These are phyloP conservation scores for Gorilla gorilla DNA, from an alignment of 2,113 vertebrate genomes.

Conservation along the genomic window DNA sequence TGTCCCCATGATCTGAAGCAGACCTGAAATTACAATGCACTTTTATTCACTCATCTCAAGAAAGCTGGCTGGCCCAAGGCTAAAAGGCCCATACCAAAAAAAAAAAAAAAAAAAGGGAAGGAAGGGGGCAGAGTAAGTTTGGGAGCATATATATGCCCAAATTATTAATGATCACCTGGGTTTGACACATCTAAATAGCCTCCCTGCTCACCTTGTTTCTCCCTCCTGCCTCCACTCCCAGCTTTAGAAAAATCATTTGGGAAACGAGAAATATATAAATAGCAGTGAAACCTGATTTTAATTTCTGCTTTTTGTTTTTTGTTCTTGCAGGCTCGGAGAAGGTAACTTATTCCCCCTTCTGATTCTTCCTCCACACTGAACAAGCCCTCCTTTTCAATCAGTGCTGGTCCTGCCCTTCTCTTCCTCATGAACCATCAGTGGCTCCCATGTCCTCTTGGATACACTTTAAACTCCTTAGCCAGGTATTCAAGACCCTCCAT, in stretches of 20 bases:
- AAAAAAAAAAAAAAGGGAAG: no score
- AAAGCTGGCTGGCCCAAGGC: neutral
- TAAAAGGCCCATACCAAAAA: neutral
- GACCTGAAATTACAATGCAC: neutral
- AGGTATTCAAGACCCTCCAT: neutral
- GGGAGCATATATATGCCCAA: neutral
- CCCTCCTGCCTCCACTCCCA: neutral
- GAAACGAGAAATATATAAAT: neutral
- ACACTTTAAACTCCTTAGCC: neutral
- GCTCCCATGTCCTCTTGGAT: neutral
- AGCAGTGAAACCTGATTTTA: neutral
- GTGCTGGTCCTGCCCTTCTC: neutral
- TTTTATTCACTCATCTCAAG: neutral
- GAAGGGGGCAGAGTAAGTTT: neutral
- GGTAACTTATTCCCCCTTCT: neutral
- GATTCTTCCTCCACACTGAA: neutral
- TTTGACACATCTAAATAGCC: neutral
- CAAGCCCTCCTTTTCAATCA: neutral
- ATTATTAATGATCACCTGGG: no score
- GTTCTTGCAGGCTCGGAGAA: neutral
- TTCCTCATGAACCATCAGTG: neutral
- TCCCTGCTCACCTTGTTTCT: neutral
- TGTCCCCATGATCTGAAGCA: neutral
- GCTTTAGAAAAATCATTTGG: neutral
- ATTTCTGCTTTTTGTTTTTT: neutral